Base-by-base conservation (phyloP, 2,797 vertebrate genomes). In the Hypotaenidia philippensis region DNA sequence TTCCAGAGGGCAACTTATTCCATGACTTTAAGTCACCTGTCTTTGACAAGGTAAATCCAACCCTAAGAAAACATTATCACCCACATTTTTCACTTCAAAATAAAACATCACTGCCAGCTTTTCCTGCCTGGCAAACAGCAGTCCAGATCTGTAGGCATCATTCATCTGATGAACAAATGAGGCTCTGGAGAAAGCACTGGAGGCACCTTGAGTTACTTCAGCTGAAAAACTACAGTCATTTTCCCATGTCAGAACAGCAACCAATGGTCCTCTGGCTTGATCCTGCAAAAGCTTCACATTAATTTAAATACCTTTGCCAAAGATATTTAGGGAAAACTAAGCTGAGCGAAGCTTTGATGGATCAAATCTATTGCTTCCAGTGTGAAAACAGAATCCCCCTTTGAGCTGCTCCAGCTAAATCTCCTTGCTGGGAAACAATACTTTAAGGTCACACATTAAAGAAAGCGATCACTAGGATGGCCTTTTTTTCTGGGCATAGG, bases 1-100 rank as follows among this genome's bases (percentile, higher is more conserved):
- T 97, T 94, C 96, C 95, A 96, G 91, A 90, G 94, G 94, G 94
- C 93, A 95, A 93, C 85, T 94, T 97, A 76, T 95, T 96, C 96
- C 91, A 82, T 86, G 76, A 52, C 94, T 96, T 92, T 16, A 65
- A 74, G 89, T 61, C 71, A 94, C 52, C 70, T 79, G 47, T 36
- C 77, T 90, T 36, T 40, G 77, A 70, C 11, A 36, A 95, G 85
- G 44, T 88, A 81, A 90, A 92, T 64, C 76, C 69, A 89, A 69
- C 31, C 76, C 71, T 5, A 49, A 75, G 76, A 75, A 85, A 94
- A 85, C 12, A 1, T 82, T 41, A 53, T 63, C 76, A 55, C 65
- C 40, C 60, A 18, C 23, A 5, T 40, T 74, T 93, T 89, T 83
- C 79, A 49, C 69, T 88, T 92, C 52, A 69, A 32, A 88, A 83